Conservation (phyloP, 2,797 vertebrate species). For the Heliangelus exortis region DNA sequence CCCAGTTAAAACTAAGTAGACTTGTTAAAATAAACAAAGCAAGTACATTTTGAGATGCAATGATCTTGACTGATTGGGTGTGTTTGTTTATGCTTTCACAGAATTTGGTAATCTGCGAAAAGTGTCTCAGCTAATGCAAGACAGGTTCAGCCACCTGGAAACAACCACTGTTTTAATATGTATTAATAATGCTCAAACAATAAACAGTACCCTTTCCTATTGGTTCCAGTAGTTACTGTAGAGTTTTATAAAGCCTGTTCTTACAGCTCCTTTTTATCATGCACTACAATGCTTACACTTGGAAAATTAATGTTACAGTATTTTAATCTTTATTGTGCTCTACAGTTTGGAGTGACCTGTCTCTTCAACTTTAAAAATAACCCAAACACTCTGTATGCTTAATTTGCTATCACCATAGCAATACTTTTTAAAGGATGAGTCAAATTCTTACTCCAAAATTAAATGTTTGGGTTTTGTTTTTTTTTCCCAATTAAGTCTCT, state of each 20-base stretch:
- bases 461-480: neutral
- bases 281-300: neutral
- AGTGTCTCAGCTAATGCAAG: neutral
- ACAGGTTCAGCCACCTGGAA: neutral
- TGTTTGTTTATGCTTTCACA: slow-evolving; percentile 1
- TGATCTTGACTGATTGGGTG: neutral
- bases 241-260: neutral
- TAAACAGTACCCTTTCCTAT: neutral
- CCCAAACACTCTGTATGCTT: neutral
- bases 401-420: slow-evolving; percentile 37
- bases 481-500: neutral
- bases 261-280: neutral
- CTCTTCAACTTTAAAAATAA: slow-evolving; percentile 41
- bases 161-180: slow-evolving; percentile 15
- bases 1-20: slow-evolving; percentile 14
- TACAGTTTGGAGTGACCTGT: slow-evolving; percentile 5
- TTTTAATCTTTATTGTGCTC: slow-evolving; percentile 22
- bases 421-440: slow-evolving; percentile 41
- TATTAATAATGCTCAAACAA: neutral
- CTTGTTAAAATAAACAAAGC: slow-evolving; percentile 15
- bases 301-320: neutral
- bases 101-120: neutral
- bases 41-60: neutral
- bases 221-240: neutral
- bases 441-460: slow-evolving; percentile 23